A percentile compares a stretch with the other conserved stretches of the same genome.
Conservation (phyloP, 2,797 vertebrate genomes). For the Pygocentrus nattereri region DNA sequence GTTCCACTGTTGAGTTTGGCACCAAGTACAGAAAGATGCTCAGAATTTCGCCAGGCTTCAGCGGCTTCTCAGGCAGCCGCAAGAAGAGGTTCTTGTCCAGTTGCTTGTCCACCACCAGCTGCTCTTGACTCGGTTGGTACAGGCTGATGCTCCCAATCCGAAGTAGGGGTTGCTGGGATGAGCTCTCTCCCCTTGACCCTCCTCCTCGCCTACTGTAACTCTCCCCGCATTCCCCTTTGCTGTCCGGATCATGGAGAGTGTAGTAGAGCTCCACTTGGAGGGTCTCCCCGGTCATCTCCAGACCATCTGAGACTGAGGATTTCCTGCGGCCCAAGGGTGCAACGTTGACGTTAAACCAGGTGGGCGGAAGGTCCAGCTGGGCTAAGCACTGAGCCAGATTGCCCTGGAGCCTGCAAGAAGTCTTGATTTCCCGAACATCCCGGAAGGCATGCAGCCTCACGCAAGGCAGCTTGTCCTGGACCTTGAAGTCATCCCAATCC, state of each 20-base stretch:
- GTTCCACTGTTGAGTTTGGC: slow-evolving; percentile 92
- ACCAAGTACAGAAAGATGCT: slow-evolving; percentile 89
- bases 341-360: slow-evolving; percentile 91
- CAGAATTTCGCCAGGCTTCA: slow-evolving; percentile 92
- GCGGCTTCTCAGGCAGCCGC: slow-evolving; percentile 89
- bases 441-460: slow-evolving; percentile 93
- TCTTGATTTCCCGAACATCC: slow-evolving; percentile 89
- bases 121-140: slow-evolving; percentile 84
- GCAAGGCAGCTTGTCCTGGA: slow-evolving; percentile 90
- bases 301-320: slow-evolving; percentile 73
- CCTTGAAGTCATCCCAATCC: slow-evolving; percentile 95
- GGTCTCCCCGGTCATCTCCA: slow-evolving; percentile 82
- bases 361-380: slow-evolving; percentile 88
- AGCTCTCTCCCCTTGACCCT: slow-evolving; percentile 81
- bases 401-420: slow-evolving; percentile 91
- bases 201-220: slow-evolving; percentile 70
- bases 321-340: slow-evolving; percentile 86
- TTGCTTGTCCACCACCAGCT: slow-evolving; percentile 89
- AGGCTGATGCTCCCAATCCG: slow-evolving; percentile 96
- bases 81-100: slow-evolving; percentile 93
- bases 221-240: slow-evolving; percentile 84
- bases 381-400: slow-evolving; percentile 93
- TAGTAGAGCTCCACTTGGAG: slow-evolving; percentile 95
- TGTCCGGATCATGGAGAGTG: slow-evolving; percentile 87
- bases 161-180: slow-evolving; percentile 92